These are phyloP conservation scores for Tetragnatha versicolor DNA, from an alignment of 1,140 invertebrate species.

Conservation along the genomic window DNA sequence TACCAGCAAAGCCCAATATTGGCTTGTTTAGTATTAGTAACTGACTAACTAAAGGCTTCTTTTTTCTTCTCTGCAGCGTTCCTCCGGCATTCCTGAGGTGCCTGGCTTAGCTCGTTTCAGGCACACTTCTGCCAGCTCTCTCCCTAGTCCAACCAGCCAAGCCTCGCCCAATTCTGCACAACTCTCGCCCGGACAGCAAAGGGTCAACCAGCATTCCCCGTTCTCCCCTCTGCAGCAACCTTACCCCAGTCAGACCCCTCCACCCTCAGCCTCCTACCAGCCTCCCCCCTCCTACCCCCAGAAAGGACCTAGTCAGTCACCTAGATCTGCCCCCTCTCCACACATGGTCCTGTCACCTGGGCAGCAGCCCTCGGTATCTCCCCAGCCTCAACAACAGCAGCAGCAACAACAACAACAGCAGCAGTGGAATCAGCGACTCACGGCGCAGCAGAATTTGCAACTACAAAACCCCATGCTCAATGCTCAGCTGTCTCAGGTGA, in stretches of 20 bases:
- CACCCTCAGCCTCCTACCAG: constrained; percentile 14
- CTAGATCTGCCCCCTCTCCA: too few relatives aligned
- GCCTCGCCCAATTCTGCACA: constrained; percentile 42
- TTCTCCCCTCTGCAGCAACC: constrained; percentile 40
- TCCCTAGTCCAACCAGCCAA: constrained; percentile 54
- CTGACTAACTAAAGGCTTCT: not conserved
- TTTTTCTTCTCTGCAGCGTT: not conserved
- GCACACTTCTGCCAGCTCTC: constrained; percentile 28
- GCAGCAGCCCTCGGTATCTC: constrained; percentile 23
- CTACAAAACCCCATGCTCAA: constrained; percentile 82
- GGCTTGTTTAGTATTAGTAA: too few relatives aligned
- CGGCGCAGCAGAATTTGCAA: constrained; percentile 60
- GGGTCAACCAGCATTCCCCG: constrained; percentile 57
- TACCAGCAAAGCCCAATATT: too few relatives aligned
- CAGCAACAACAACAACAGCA: too few relatives aligned
- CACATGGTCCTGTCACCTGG: not conserved
- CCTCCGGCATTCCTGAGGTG: constrained; percentile 71
- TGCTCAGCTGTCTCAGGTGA: constrained; percentile 71
- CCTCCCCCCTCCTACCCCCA: constrained; percentile 29
- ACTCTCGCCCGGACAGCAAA: constrained; percentile 60
- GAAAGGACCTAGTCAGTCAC: constrained; percentile 32
- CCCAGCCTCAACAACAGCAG: constrained; percentile 13
- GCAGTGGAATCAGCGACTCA: constrained; percentile 27
- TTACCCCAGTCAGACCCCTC: constrained; percentile 36
- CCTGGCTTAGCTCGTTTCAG: constrained; percentile 75